Base-by-base conservation (phyloP, 2,888 invertebrate genomes). In the Acleris literana region DNA sequence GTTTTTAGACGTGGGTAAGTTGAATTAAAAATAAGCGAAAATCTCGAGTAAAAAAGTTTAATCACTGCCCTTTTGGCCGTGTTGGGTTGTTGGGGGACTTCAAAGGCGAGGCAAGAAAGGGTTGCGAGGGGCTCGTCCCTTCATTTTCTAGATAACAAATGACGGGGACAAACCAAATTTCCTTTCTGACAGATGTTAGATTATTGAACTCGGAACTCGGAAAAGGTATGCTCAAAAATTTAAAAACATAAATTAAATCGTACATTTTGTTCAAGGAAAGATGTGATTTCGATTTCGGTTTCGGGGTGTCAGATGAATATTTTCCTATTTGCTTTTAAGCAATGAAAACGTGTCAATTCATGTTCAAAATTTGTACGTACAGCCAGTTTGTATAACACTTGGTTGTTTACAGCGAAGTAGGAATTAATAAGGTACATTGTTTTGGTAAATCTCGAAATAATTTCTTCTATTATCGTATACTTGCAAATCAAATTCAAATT, bases 121-220 rank as follows among this genome's bases (percentile, higher is more conserved):
- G 64, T 60, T 53, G 69, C 56, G 57, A 49, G 66, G 69, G 66
- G 53, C 51, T 62, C 69, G 71, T 68, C 69, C 63, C 73, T 60
- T 73, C 71, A 70, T 72, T 74, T 77, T 70, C 68, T 65, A 72
- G 73, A 76, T 76, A 75, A 74, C 72, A 76, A 74, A 76, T 74
- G 76, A 75, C 71, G 70, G 68, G 70, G 71, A 71, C 74, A 72
- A 72, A 71, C 70, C 70, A 69, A 70, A 71, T 71, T 70, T 69
- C 63, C 71, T 68, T 64, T 69, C 69, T 70, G 72, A 72, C 72
- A 71, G 67, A 67, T 68, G 72, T 55, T 71, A 59, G 68, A 72
- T 71, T 62, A 69, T 69, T 65, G 66, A 66, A 48, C 66, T 53
- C 57, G 52, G 56, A 61, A 66, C 61, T 62, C 56, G 57, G 54